Evolutionary conservation across 2,888 invertebrate genomes (phyloP).

Genomic region (Nomada ruficornis): DNA sequence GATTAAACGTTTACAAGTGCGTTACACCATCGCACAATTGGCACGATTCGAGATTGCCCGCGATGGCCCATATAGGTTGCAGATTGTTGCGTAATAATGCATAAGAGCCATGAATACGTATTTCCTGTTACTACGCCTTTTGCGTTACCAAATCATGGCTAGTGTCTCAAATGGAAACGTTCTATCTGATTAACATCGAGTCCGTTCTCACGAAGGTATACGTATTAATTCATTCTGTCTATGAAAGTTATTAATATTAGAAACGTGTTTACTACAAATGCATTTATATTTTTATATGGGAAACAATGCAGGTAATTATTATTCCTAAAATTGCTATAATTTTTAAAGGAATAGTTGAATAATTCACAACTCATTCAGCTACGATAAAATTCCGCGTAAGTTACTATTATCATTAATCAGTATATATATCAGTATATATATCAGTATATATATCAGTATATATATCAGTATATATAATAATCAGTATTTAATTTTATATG

Average conservation of each 20-base stretch:
- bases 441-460: too few species aligned
- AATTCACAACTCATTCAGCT: neutral
- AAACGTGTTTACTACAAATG: too few species aligned
- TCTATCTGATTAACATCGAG: neutral
- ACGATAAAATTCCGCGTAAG: neutral
- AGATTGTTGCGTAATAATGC: conserved; percentile 54
- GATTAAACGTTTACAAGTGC: conserved; percentile 38
- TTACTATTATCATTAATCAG: neutral
- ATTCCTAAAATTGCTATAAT: neutral
- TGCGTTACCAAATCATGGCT: conserved; percentile 40
- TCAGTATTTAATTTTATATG: neutral
- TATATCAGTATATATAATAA: neutral
- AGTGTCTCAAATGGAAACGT: conserved; percentile 6
- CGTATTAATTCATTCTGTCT: neutral
- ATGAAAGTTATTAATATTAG: neutral
- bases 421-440: neutral
- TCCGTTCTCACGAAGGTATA: neutral
- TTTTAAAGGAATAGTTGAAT: neutral
- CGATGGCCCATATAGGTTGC: conserved; percentile 41
- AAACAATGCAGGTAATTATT: neutral
- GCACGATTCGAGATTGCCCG: conserved; percentile 23
- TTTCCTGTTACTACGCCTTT: conserved; percentile 43
- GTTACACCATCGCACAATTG: conserved; percentile 27
- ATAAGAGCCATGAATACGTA: conserved; percentile 43
- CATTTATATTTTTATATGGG: too few species aligned